A percentile compares a stretch with the other conserved stretches of the same genome.
Conservation (phyloP, 2,888 invertebrate genomes). For the Thymelicus lineola region DNA sequence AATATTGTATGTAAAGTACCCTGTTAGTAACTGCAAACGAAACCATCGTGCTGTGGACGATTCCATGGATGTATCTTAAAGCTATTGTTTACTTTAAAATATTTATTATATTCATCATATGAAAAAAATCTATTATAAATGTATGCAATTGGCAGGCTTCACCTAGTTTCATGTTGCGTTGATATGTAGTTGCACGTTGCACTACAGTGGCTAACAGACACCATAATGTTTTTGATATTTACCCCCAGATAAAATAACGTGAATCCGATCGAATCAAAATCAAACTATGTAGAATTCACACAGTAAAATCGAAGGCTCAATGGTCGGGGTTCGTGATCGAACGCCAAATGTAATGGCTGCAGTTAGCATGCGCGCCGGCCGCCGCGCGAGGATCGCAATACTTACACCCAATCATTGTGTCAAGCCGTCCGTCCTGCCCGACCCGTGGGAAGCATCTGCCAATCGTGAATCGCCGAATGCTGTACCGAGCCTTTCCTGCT, state of each 20-base stretch:
- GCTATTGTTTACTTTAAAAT: no score
- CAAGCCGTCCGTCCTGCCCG: slow-evolving; percentile 67
- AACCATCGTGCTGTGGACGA: no score
- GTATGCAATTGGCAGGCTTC: no score
- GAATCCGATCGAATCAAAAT: slow-evolving; percentile 19
- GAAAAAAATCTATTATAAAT: no score
- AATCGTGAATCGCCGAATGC: slow-evolving; percentile 47
- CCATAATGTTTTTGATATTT: background rate
- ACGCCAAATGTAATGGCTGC: slow-evolving; percentile 73
- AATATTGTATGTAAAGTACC: no score
- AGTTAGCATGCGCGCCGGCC: slow-evolving; percentile 59
- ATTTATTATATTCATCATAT: no score
- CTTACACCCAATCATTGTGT: slow-evolving; percentile 78
- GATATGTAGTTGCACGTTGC: no score
- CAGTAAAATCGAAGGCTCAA: slow-evolving; percentile 35
- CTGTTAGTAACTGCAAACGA: no score
- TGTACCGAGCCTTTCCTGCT: background rate
- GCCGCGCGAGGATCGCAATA: slow-evolving; percentile 57
- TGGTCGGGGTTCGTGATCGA: slow-evolving; percentile 64
- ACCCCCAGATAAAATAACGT: background rate
- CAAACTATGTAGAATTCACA: slow-evolving; percentile 17
- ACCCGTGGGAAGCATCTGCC: slow-evolving; percentile 67
- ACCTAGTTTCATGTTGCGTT: no score
- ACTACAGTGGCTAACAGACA: background rate
- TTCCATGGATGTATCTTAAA: no score